phyloP scores from a whole-genome alignment of 2,888 invertebrate genomes.

The Barypeithes pellucidus region DNA sequence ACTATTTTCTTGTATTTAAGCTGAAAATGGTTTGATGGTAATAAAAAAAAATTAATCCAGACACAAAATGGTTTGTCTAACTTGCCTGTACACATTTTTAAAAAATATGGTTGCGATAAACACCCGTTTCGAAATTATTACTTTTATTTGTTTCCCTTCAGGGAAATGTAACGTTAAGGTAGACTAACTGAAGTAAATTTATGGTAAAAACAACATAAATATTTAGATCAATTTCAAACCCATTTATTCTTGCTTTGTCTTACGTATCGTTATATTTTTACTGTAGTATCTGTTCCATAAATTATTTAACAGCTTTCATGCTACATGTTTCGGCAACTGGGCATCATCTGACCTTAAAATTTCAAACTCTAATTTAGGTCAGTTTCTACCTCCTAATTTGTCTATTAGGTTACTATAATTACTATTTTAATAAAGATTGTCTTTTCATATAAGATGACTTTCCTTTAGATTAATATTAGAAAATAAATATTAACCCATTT shows the following conservation, averaged over 20 bases:
- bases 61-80: no score
- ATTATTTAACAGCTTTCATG: slow-evolving; percentile 5
- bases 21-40: no score
- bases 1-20: no score
- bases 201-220: slow-evolving; percentile 17
- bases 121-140: no score
- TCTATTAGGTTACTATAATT: neutral
- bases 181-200: slow-evolving; percentile 12
- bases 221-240: slow-evolving; percentile 15
- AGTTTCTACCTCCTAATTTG: neutral
- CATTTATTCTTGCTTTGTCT: slow-evolving; percentile 5
- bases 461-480: neutral
- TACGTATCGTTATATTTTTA: slow-evolving; percentile 11
- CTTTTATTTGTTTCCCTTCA: neutral
- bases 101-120: no score
- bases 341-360: no score
- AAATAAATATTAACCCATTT: neutral
- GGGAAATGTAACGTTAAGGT: neutral
- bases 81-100: no score
- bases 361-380: neutral
- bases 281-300: neutral
- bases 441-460: neutral
- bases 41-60: no score
- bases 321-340: no score
- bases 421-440: neutral